These are phyloP conservation scores for Eremobia ochroleuca DNA, from an alignment of 2,888 invertebrate genomes.

Conservation along the genomic window DNA sequence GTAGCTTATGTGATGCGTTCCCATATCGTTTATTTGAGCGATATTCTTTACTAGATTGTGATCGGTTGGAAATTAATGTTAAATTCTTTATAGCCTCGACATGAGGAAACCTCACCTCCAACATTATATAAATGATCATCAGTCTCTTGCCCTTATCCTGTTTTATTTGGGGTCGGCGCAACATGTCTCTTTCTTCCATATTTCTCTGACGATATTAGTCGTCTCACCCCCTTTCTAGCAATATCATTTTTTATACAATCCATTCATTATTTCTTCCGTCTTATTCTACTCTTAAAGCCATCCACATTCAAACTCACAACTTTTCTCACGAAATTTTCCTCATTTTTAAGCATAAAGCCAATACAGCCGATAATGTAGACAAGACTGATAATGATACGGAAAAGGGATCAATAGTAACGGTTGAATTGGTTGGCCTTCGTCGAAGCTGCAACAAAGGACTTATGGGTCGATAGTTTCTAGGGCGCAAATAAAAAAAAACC, in stretches of 20 bases:
- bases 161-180: too few species aligned
- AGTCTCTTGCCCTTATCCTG: background rate
- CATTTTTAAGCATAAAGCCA: too few species aligned
- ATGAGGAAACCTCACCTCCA: background rate
- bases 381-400: background rate
- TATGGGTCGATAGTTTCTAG: conserved; percentile 44
- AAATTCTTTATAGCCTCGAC: background rate
- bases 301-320: too few species aligned
- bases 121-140: background rate
- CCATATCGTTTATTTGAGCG: conserved; percentile 23
- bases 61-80: background rate
- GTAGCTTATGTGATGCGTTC: conserved; percentile 17
- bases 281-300: background rate
- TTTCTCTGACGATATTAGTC: background rate
- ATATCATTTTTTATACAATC: background rate
- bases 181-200: background rate
- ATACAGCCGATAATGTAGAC: too few species aligned
- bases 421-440: conserved; percentile 48
- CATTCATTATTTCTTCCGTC: background rate
- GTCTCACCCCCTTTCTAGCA: background rate
- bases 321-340: background rate
- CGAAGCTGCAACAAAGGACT: conserved; percentile 44
- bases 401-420: conserved; percentile 22
- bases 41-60: conserved; percentile 18
- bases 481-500: conserved; percentile 53